Evolutionary conservation across 2,888 invertebrate species (phyloP), one percentile per base, ranked within the genome.

Genomic region (Plusia festucae): DNA sequence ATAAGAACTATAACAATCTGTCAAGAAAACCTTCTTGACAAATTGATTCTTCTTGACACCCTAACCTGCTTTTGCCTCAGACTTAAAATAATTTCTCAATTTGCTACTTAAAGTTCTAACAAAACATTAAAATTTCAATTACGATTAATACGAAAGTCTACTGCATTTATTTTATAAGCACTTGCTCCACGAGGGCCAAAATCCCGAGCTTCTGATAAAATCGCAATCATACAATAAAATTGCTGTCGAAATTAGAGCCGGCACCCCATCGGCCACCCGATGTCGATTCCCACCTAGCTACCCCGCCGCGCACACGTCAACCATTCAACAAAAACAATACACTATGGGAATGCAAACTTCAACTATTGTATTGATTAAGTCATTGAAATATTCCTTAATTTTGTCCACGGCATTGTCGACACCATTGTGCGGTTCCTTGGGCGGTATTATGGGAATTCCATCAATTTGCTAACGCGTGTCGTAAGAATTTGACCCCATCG

Each of bases 311-410:
- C 82, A 84, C 85, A 82, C 86, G 85, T 74, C 83, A 79, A 79
- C 85, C 82, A 85, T 90, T 89, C 88, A 89, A 75, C 85, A 92
- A 92, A 94, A 94, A 93, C 93, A 93, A 93, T 89, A 82, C 85
- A 78, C 86, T 93, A 94, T 93, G 91, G 92, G 93, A 93, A 94
- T 93, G 91, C 88, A 86, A 90, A 90, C 86, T 84, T 75, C 71
- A 84, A 86, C 85, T 88, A 92, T 93, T 93, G 91, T 95, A 94
- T 95, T 95, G 94, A 95, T 94, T 94, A 93, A 94, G 85, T 91
- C 92, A 92, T 91, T 90, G 89, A 93, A 93, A 91, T 93, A 85
- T 88, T 85, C 86, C 82, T 88, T 89, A 89, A 91, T 89, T 91
- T 87, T 86, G 88, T 88, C 88, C 88, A 73, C 80, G 81, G 78